A percentile compares a stretch with the other conserved stretches of the same genome.
Evolutionary conservation across 2,797 vertebrate species (phyloP).

Genomic region (Glyptemys insculpta): DNA sequence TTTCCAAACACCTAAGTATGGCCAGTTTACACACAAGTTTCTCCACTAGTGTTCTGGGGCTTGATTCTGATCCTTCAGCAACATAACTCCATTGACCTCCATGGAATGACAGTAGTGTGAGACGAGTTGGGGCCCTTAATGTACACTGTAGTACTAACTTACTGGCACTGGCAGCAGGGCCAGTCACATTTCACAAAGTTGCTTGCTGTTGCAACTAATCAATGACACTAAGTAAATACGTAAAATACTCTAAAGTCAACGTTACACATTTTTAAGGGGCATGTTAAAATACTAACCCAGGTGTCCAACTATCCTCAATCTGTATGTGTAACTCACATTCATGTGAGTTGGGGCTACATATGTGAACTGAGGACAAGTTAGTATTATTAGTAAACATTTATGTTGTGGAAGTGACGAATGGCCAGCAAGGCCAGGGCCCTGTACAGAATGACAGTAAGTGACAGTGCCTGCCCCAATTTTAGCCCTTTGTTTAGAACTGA

Average conservation of each 20-base stretch:
- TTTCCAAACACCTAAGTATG: neutral
- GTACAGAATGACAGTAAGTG: neutral
- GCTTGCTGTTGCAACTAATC: neutral
- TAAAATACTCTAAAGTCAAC: neutral
- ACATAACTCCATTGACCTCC: accelerated
- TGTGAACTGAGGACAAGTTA: neutral
- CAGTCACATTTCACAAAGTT: neutral
- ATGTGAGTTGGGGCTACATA: neutral
- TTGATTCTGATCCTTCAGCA: neutral
- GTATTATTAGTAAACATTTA: accelerated
- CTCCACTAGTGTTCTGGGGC: neutral
- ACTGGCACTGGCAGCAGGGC: neutral
- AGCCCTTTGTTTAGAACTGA: neutral
- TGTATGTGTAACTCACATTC: neutral
- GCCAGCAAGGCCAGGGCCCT: neutral
- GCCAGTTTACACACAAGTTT: neutral
- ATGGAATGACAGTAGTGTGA: accelerated
- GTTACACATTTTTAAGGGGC: neutral
- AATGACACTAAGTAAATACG: neutral
- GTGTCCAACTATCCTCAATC: neutral
- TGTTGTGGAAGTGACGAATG: neutral
- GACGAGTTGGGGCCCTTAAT: neutral
- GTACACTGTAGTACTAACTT: neutral
- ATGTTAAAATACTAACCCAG: neutral
- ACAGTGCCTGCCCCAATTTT: neutral